These are phyloP conservation scores for Dichetophora obliterata DNA, from an alignment of 2,888 invertebrate genomes.

Conservation along the genomic window DNA sequence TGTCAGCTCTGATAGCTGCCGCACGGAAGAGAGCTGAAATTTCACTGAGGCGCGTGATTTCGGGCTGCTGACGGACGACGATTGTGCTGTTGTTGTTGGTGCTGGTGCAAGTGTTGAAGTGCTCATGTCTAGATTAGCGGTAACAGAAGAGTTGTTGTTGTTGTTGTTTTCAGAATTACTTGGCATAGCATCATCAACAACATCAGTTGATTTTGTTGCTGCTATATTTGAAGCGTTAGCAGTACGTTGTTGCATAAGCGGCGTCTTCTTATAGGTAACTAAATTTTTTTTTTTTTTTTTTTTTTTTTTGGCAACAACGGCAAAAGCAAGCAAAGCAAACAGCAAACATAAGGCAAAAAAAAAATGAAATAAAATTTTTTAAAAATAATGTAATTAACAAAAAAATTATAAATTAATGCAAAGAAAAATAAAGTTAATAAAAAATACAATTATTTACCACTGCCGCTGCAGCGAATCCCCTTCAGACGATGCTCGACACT, in stretches of 20 bases:
- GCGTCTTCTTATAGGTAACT: constrained; percentile 87
- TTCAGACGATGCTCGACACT: constrained; percentile 64
- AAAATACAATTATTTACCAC: constrained; percentile 60
- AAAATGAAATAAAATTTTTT: constrained; percentile 38
- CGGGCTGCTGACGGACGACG: constrained; percentile 50
- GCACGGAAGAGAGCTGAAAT: constrained; percentile 59
- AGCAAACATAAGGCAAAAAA: constrained; percentile 46
- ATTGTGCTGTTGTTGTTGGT: constrained; percentile 38
- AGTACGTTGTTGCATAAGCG: constrained; percentile 57
- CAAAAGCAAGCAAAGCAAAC: constrained; percentile 40
- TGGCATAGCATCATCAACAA: constrained; percentile 34
- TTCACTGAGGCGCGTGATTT: constrained; percentile 61
- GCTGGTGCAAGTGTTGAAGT: constrained; percentile 24
- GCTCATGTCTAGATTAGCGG: background rate
- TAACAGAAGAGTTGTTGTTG: constrained; percentile 43
- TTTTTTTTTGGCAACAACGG: background rate
- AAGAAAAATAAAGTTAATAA: constrained; percentile 47
- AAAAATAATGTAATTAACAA: constrained; percentile 36
- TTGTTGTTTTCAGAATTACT: constrained; percentile 45
- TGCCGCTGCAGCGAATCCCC: constrained; percentile 68
- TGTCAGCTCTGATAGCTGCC: constrained; percentile 44
- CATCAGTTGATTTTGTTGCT: constrained; percentile 47
- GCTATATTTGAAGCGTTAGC: constrained; percentile 37
- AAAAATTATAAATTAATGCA: constrained; percentile 45
- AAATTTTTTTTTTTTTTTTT: constrained; percentile 70